A percentile compares a stretch with the other conserved stretches of the same genome.
phyloP scores from a whole-genome alignment of 2,113 vertebrate genomes.

The Mungos mungo region DNA sequence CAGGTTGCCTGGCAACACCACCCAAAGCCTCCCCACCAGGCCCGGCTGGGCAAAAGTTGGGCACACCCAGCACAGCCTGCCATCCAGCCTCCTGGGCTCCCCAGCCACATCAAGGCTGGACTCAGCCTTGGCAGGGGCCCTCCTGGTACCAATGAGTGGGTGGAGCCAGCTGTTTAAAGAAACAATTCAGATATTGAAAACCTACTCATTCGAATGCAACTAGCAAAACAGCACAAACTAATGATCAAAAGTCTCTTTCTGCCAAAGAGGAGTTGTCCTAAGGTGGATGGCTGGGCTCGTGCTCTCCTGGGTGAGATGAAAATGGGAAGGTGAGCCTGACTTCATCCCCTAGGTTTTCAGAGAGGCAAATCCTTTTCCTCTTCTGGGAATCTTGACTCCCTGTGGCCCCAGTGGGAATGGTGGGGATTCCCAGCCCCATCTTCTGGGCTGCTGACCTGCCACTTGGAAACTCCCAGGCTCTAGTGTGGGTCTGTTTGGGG shows the following conservation, averaged over 20 bases:
- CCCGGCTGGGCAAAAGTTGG: not conserved
- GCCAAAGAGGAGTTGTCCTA: not conserved
- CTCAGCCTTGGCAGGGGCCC: not conserved
- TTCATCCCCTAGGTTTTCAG: not conserved
- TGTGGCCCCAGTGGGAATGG: not conserved
- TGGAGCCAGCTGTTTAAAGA: conserved; percentile 40
- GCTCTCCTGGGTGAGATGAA: not conserved
- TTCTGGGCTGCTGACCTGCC: not conserved
- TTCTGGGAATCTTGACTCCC: not conserved
- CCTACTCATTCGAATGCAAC: not conserved
- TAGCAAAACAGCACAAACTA: not conserved
- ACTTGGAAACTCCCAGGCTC: not conserved
- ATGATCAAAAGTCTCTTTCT: conserved; percentile 31
- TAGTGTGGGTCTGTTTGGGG: not conserved
- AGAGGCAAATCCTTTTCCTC: not conserved
- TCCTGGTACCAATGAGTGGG: conserved; percentile 47
- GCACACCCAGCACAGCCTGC: not conserved
- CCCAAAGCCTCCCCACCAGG: conserved; percentile 40
- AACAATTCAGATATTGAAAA: conserved; percentile 57
- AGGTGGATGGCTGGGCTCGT: not conserved
- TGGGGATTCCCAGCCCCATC: not conserved
- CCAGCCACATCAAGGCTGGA: conserved; percentile 63
- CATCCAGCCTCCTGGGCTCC: not conserved
- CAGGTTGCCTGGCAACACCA: conserved; percentile 68
- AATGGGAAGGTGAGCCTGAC: conserved; percentile 36